Evolutionary conservation across 2,113 vertebrate species (phyloP).

Genomic region (Andinoacara biseriatus): DNA sequence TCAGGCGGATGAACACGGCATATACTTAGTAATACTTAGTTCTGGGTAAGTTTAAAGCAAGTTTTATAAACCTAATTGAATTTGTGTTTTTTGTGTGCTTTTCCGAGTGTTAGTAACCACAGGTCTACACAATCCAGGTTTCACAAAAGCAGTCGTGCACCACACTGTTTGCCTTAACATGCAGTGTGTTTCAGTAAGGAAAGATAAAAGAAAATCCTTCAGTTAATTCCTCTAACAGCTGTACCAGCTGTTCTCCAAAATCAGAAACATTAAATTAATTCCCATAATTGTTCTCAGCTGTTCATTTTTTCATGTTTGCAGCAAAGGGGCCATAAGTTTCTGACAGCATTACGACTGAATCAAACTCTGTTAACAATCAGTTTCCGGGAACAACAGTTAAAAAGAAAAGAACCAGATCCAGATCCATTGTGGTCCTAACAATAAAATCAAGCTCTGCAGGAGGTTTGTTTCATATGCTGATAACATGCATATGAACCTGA

Average conservation of each 20-base stretch:
- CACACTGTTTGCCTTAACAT: neutral
- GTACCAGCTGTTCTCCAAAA: neutral
- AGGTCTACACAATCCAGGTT: neutral
- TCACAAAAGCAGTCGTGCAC: neutral
- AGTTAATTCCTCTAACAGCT: neutral
- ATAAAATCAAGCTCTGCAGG: neutral
- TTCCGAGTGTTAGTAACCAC: neutral
- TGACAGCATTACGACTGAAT: neutral
- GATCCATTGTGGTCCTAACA: neutral
- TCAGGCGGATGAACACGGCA: neutral
- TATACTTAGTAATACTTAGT: neutral
- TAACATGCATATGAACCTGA: neutral
- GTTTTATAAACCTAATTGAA: neutral
- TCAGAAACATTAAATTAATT: conserved; percentile 15
- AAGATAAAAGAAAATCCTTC: neutral
- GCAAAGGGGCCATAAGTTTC: neutral
- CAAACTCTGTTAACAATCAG: neutral
- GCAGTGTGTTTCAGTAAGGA: neutral
- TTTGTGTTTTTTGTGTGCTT: neutral
- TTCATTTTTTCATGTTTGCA: neutral
- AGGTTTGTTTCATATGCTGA: neutral
- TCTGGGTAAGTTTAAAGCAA: neutral
- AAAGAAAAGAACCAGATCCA: neutral
- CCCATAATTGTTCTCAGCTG: conserved; percentile 30
- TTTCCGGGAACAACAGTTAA: conserved; percentile 16